phyloP scores from a whole-genome alignment of 2,888 invertebrate genomes.

The Diplolepis rosae region DNA sequence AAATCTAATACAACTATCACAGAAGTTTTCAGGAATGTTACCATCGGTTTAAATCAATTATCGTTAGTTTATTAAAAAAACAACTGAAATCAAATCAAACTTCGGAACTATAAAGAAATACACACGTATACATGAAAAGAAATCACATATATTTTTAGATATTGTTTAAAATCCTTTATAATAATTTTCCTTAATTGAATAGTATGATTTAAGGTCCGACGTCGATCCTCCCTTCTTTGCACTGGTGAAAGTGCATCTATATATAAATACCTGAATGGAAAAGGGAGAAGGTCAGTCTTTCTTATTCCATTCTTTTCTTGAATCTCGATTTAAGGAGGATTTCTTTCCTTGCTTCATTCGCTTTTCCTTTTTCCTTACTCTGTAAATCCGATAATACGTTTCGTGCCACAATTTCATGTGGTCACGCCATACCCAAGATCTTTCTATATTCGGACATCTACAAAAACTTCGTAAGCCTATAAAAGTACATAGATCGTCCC shows the following conservation, averaged over 20 bases:
- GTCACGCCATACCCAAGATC: not conserved
- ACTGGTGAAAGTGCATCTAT: not conserved
- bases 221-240: not conserved
- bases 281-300: not conserved
- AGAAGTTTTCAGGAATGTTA: too few species aligned
- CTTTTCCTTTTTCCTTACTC: conserved; percentile 7
- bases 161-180: too few species aligned
- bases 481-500: too few species aligned
- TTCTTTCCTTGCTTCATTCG: not conserved
- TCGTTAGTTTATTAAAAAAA: too few species aligned
- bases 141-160: too few species aligned
- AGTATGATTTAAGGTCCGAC: not conserved
- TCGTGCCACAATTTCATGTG: conserved; percentile 24
- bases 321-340: not conserved
- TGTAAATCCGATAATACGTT: conserved; percentile 31
- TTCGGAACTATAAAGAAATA: too few species aligned
- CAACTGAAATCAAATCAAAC: too few species aligned
- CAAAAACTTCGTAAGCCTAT: too few species aligned
- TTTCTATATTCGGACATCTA: too few species aligned
- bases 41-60: too few species aligned
- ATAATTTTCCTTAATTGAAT: not conserved
- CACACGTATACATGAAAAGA: too few species aligned
- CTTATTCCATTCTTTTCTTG: not conserved
- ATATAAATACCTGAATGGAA: not conserved
- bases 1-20: too few species aligned